Percentiles rank a stretch among this genome's conserved stretches.
Conservation (phyloP, 1,140 invertebrate species). For the Cotesia vestalis region DNA sequence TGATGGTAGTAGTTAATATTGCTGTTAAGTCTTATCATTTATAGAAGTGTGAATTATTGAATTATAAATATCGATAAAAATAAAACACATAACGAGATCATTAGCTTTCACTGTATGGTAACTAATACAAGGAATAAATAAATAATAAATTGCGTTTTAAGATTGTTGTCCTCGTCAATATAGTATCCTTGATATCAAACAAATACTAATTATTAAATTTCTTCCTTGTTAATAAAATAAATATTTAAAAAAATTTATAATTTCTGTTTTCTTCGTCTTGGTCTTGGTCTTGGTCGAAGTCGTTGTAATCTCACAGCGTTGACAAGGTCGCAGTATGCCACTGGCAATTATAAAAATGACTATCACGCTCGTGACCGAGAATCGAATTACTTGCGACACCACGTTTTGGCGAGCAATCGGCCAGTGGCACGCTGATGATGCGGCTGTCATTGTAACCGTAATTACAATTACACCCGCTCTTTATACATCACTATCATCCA, state of each 20-base stretch:
- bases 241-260: not conserved
- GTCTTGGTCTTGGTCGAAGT: constrained; percentile 12
- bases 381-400: constrained; percentile 56
- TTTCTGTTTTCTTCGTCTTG: not conserved
- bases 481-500: too few relatives aligned
- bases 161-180: not conserved
- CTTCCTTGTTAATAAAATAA: not conserved
- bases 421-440: constrained; percentile 45
- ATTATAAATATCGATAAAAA: constrained; percentile 4
- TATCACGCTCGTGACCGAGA: constrained; percentile 55
- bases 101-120: too few relatives aligned
- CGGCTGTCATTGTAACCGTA: constrained; percentile 38
- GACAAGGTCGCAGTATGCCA: constrained; percentile 44
- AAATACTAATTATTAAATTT: not conserved
- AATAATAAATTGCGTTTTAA: not conserved
- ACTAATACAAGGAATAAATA: not conserved
- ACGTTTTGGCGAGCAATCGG: constrained; percentile 51
- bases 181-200: not conserved
- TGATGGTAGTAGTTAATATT: not conserved
- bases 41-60: not conserved
- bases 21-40: not conserved
- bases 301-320: constrained; percentile 13
- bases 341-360: constrained; percentile 51
- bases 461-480: constrained; percentile 5
- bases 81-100: too few relatives aligned